Conservation (phyloP, 2,113 vertebrate species). For the Camelus bactrianus region DNA sequence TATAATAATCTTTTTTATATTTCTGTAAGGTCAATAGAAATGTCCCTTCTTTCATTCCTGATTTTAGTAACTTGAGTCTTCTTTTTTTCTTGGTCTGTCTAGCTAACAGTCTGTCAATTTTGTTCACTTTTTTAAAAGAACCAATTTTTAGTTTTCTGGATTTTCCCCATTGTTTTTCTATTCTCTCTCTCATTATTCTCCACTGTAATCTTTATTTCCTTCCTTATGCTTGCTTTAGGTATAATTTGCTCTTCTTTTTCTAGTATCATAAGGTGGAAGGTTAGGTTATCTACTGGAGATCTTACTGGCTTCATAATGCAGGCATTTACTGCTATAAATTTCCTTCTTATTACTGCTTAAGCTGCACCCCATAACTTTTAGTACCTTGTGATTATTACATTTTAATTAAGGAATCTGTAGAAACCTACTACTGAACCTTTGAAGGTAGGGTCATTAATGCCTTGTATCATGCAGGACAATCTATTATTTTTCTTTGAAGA, state of each 20-base stretch:
- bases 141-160: not conserved
- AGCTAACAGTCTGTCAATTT: not conserved
- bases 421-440: not conserved
- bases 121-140: not conserved
- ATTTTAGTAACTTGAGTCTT: not conserved
- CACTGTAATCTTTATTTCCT: constrained; percentile 35
- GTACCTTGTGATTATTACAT: not conserved
- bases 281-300: not conserved
- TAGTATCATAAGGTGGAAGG: not conserved
- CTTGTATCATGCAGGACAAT: not conserved
- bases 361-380: not conserved
- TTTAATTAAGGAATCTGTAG: not conserved
- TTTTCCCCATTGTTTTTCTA: not conserved
- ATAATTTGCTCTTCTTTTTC: constrained; percentile 19
- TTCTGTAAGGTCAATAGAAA: not conserved
- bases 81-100: not conserved
- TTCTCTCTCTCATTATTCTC: not conserved
- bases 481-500: constrained; percentile 2
- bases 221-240: not conserved
- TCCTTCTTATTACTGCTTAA: not conserved
- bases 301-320: not conserved
- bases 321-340: not conserved
- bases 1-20: not conserved
- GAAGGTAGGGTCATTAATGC: not conserved
- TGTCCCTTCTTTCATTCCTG: not conserved